Conservation (phyloP, 2,113 vertebrate genomes). For the Psilopogon haemacephalus region DNA sequence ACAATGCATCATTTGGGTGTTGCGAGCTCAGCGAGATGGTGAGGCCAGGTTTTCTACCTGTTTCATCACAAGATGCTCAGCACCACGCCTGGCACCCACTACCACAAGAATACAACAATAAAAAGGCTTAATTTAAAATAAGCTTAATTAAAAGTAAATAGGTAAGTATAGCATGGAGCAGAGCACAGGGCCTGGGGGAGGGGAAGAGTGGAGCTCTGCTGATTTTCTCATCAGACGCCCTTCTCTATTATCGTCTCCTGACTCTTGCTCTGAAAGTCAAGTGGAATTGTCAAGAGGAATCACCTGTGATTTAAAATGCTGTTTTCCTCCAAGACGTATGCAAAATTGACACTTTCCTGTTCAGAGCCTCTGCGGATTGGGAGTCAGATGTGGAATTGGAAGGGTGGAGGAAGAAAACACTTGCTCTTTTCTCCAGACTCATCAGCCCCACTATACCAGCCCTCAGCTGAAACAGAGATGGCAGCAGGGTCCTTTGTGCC, state of each 20-base stretch:
- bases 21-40: background rate
- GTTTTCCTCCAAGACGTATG: background rate
- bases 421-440: background rate
- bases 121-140: background rate
- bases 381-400: slow-evolving; percentile 20
- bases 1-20: background rate
- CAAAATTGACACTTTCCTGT: slow-evolving; percentile 24
- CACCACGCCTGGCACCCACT: background rate
- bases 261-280: slow-evolving; percentile 62
- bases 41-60: background rate
- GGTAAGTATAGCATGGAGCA: background rate
- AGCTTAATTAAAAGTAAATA: background rate
- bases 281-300: slow-evolving; percentile 59
- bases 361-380: background rate
- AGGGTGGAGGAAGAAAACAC: background rate
- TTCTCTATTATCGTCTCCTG: slow-evolving; percentile 15
- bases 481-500: background rate
- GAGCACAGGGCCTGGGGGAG: background rate
- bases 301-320: slow-evolving; percentile 58
- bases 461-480: background rate
- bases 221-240: slow-evolving; percentile 52
- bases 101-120: background rate
- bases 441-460: background rate
- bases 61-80: background rate
- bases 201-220: background rate